A percentile compares a stretch with the other conserved stretches of the same genome.
Conservation (phyloP, 2,888 invertebrate genomes). For the Baronia brevicornis region DNA sequence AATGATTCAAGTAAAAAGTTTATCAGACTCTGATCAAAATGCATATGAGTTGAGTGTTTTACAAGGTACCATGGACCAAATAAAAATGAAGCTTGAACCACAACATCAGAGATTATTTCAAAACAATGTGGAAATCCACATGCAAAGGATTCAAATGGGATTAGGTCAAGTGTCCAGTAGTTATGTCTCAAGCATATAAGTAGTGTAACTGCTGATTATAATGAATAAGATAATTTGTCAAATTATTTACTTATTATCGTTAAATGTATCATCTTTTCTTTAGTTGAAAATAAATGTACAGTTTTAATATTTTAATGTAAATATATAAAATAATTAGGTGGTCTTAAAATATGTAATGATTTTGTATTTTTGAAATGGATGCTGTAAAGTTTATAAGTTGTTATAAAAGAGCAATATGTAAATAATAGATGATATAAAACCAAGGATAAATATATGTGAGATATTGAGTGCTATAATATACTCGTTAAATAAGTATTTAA, state of each 20-base stretch:
- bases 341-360: too few species aligned
- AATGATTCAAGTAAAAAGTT: slow-evolving; percentile 89
- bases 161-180: slow-evolving; percentile 62
- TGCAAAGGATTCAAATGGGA: slow-evolving; percentile 91
- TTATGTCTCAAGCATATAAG: slow-evolving; percentile 37
- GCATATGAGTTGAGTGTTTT: slow-evolving; percentile 93
- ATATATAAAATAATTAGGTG: too few species aligned
- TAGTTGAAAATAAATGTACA: too few species aligned
- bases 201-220: slow-evolving; percentile 4
- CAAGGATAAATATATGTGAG: too few species aligned
- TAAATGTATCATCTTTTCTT: slow-evolving; percentile 21
- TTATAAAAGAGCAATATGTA: too few species aligned
- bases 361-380: too few species aligned
- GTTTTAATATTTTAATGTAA: too few species aligned
- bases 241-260: slow-evolving; percentile 21
- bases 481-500: too few species aligned
- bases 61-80: slow-evolving; percentile 93
- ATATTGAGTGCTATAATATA: too few species aligned
- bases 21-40: slow-evolving; percentile 87
- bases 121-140: slow-evolving; percentile 92
- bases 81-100: slow-evolving; percentile 85
- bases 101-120: slow-evolving; percentile 87
- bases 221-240: too few species aligned
- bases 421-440: too few species aligned
- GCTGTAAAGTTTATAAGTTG: too few species aligned